Evolutionary conservation across 1,140 invertebrate genomes (phyloP).

Genomic region (Temnothorax curvispinosus): DNA sequence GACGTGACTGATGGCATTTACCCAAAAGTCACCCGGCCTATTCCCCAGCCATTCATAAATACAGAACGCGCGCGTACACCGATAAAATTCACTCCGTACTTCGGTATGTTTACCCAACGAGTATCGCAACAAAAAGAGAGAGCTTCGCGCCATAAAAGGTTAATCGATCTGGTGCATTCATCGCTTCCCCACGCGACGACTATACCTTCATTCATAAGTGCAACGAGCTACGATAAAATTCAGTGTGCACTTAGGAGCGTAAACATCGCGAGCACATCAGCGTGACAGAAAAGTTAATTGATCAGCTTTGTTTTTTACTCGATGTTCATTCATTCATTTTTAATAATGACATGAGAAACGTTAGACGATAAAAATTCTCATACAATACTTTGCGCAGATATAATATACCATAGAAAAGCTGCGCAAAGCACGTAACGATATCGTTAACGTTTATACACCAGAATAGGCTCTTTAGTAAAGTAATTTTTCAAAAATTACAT

Average conservation of each 20-base stretch:
- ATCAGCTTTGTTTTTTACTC: not conserved
- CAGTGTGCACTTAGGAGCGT: slow-evolving; percentile 30
- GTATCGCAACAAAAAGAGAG: slow-evolving; percentile 18
- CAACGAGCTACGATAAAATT: slow-evolving; percentile 45
- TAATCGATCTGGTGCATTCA: slow-evolving; percentile 62
- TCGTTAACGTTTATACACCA: too few relatives aligned
- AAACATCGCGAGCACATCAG: not conserved
- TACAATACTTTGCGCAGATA: too few relatives aligned
- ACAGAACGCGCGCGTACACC: not conserved
- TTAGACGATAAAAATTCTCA: not conserved
- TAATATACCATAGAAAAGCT: too few relatives aligned
- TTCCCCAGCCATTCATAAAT: slow-evolving; percentile 50
- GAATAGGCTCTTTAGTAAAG: too few relatives aligned
- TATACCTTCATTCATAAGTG: slow-evolving; percentile 37
- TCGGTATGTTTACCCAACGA: slow-evolving; percentile 12
- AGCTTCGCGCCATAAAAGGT: slow-evolving; percentile 41
- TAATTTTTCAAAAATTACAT: not conserved
- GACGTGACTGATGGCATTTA: slow-evolving; percentile 35
- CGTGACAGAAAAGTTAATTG: slow-evolving; percentile 24
- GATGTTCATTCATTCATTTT: not conserved
- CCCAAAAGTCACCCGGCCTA: slow-evolving; percentile 18
- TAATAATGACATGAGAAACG: not conserved
- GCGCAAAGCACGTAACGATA: too few relatives aligned
- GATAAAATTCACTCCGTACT: slow-evolving; percentile 38
- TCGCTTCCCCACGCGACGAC: slow-evolving; percentile 31